phyloP scores from a whole-genome alignment of 2,113 vertebrate species.

The Parus major region DNA sequence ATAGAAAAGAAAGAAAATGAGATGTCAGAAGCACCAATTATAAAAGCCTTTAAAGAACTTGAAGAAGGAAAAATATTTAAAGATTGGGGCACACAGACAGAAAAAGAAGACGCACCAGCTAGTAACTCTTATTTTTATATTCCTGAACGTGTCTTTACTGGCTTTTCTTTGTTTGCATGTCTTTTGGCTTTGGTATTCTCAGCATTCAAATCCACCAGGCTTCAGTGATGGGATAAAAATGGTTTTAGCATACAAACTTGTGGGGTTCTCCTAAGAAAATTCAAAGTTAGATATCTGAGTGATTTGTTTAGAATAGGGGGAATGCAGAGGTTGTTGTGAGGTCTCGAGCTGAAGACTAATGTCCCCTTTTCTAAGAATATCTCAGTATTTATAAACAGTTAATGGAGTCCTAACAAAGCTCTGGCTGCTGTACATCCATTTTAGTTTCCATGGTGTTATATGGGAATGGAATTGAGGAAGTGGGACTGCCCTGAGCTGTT shows the following conservation, averaged over 20 bases:
- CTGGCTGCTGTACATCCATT: background rate
- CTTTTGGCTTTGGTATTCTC: background rate
- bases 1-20: constrained; percentile 71
- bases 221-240: background rate
- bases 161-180: background rate
- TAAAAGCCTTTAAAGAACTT: constrained; percentile 89
- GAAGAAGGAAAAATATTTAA: constrained; percentile 86
- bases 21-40: constrained; percentile 79
- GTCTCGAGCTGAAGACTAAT: background rate
- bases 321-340: background rate
- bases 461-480: background rate
- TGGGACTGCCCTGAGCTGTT: background rate
- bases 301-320: background rate
- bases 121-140: constrained; percentile 64
- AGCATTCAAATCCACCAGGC: background rate
- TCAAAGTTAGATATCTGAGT: background rate
- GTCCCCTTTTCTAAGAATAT: constrained; percentile 30
- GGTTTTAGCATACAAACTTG: background rate
- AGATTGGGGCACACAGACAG: constrained; percentile 79
- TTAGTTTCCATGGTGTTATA: background rate
- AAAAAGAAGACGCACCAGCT: constrained; percentile 67
- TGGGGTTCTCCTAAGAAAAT: background rate
- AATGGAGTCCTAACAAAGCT: background rate
- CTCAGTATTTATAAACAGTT: constrained; percentile 34
- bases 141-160: background rate